phyloP scores from a whole-genome alignment of 1,140 invertebrate species.

The Liolophura sinensis region DNA sequence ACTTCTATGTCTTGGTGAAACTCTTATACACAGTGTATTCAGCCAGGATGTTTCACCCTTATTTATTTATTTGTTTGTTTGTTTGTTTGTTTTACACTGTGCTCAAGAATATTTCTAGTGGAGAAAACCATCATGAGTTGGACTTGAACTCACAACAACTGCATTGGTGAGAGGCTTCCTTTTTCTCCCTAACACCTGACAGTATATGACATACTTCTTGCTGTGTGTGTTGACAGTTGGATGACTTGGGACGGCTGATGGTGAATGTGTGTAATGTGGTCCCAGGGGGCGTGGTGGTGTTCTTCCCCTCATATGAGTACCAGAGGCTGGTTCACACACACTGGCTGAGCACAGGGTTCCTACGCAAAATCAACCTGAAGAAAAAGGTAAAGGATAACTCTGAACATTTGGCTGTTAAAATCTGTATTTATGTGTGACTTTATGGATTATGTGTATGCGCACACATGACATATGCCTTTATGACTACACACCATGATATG shows the following conservation, averaged over 20 bases:
- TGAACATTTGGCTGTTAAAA: neutral
- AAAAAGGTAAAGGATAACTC: slow-evolving; percentile 70
- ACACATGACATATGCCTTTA: neutral
- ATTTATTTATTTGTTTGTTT: too few relatives aligned
- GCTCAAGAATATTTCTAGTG: too few relatives aligned
- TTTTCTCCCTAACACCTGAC: too few relatives aligned
- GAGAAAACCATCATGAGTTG: too few relatives aligned
- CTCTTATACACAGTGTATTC: too few relatives aligned
- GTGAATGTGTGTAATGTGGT: slow-evolving; percentile 72
- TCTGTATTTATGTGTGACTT: neutral
- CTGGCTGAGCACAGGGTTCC: slow-evolving; percentile 68
- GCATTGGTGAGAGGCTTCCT: too few relatives aligned
- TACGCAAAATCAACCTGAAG: slow-evolving; percentile 71
- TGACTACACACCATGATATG: neutral
- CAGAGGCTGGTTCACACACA: slow-evolving; percentile 69
- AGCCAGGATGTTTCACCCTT: too few relatives aligned
- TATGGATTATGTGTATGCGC: neutral
- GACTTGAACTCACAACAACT: too few relatives aligned
- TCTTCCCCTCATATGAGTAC: slow-evolving; percentile 94
- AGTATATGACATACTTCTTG: neutral
- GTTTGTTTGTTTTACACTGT: too few relatives aligned
- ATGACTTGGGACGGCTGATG: slow-evolving; percentile 78
- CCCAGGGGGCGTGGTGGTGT: slow-evolving; percentile 91
- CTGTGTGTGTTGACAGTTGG: slow-evolving; percentile 66
- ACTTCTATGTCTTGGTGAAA: too few relatives aligned